Conservation (phyloP, 2,888 invertebrate genomes). For the Dichetophora obliterata region DNA sequence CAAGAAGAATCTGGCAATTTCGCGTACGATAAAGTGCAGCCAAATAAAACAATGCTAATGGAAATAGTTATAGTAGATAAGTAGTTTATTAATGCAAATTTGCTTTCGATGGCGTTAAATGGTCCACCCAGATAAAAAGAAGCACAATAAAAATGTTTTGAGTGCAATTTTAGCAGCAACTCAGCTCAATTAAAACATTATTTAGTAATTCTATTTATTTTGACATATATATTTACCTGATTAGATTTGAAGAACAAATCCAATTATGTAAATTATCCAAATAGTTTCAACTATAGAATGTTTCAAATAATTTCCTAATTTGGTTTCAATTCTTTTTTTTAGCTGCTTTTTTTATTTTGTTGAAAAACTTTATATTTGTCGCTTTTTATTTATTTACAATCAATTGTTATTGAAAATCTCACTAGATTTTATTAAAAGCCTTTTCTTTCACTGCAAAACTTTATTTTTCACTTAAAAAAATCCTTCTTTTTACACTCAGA, state of each 20-base stretch:
- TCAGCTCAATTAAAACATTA: too few relatives aligned
- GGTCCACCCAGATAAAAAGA: too few relatives aligned
- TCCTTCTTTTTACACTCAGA: background rate
- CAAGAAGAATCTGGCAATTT: slow-evolving; percentile 61
- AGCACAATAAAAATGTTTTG: too few relatives aligned
- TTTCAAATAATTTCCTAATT: background rate
- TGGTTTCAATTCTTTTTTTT: slow-evolving; percentile 2
- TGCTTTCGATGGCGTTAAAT: too few relatives aligned
- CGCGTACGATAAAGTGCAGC: background rate
- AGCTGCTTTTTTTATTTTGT: background rate
- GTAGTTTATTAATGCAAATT: too few relatives aligned
- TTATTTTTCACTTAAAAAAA: background rate
- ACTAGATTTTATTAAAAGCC: slow-evolving; percentile 10
- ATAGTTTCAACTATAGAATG: background rate
- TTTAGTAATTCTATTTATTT: too few relatives aligned
- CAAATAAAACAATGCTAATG: background rate
- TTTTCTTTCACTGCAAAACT: background rate
- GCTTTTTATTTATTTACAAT: background rate
- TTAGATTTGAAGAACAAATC: background rate
- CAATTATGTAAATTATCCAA: slow-evolving; percentile 10
- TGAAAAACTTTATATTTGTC: background rate
- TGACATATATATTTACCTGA: too few relatives aligned
- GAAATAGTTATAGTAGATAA: background rate
- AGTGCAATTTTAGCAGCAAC: too few relatives aligned
- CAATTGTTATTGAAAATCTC: background rate